These are phyloP conservation scores for Syngnathus floridae DNA, from an alignment of 2,113 vertebrate genomes.

Conservation along the genomic window DNA sequence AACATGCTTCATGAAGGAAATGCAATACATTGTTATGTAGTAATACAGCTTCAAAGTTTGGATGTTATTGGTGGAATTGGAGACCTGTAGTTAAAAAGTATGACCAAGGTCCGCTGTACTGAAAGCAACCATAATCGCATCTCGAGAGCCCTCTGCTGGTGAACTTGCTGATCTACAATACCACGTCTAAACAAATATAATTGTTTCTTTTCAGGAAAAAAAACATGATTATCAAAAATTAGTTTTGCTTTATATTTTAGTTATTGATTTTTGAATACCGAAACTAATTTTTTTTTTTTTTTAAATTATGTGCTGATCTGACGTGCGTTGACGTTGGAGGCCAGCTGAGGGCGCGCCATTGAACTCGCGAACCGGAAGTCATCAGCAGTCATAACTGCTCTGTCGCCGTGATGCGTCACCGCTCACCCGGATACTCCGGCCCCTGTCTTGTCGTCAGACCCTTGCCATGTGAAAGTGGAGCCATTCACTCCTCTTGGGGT, in stretches of 20 bases:
- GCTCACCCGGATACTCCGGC: not conserved
- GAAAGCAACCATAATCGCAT: not conserved
- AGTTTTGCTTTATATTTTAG: too few relatives aligned
- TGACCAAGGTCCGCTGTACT: too few relatives aligned
- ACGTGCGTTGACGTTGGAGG: not conserved
- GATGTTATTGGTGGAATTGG: not conserved
- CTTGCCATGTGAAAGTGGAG: not conserved
- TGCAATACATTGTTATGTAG: too few relatives aligned
- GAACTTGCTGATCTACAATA: slow-evolving; percentile 5
- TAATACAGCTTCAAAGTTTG: not conserved
- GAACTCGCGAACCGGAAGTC: not conserved
- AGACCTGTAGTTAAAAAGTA: not conserved
- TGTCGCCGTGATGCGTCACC: slow-evolving; percentile 20
- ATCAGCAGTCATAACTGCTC: slow-evolving; percentile 20
- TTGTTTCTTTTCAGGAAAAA: too few relatives aligned
- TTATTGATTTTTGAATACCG: too few relatives aligned
- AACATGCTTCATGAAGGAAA: too few relatives aligned
- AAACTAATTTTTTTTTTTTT: too few relatives aligned
- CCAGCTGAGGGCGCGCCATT: not conserved
- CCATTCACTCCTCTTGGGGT: not conserved
- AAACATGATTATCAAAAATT: too few relatives aligned
- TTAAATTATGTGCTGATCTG: not conserved
- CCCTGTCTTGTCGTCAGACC: not conserved
- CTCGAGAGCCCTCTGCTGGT: slow-evolving; percentile 29
- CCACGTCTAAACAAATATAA: too few relatives aligned